Base-by-base conservation (phyloP, 1,140 invertebrate genomes). In the Andrena cerasifolii region DNA sequence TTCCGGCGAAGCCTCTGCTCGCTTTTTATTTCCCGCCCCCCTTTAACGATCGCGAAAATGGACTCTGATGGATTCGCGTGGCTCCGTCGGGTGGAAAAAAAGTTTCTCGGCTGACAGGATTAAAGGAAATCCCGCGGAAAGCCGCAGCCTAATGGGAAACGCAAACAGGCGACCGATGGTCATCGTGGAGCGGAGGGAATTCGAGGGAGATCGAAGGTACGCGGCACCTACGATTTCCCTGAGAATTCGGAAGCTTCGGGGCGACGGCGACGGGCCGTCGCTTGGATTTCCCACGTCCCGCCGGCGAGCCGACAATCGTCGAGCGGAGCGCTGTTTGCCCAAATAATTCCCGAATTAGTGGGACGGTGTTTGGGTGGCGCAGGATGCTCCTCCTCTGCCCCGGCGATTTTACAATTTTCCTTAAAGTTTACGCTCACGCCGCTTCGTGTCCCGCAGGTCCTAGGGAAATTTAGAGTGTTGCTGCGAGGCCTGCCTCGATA, bases 301-400 rank as follows among this genome's bases (percentile, higher is more conserved):
- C 40, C 12, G 40, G 43, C 21, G 36, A 28, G 43, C 75, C 67
- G 58, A 72, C 75, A 78, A 72, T 71, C 66, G 68, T 56, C 31
- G 58, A 24, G 54, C 47, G 47, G 66, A 54, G 62, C 26, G 36
- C 14, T 78, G 67, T 72, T 78, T 78, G 49, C 67, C 33, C 56
- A 73, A 78, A 78, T 71, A 78, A 78, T 78, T 78, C 68, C 68
- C 70, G 68, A 73, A 73, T 72, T 78, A 78, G 59, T 63, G 59
- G 33, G 10, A n/a, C 70, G 21, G 16, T 56, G 51, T 65, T 65
- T 26, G 43, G 62, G 26, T n/a, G 26, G 43, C 21, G 36, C 21
- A 31, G 28, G 72, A 7, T 33, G 36, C 61, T 36, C 58, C 54
- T 59, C 73, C 53, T 63, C 58, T 68, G 58, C 36, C 16, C 24